Percentiles rank a stretch among this genome's conserved stretches.
Conservation (phyloP, 2,113 vertebrate genomes). For the Caretta caretta region DNA sequence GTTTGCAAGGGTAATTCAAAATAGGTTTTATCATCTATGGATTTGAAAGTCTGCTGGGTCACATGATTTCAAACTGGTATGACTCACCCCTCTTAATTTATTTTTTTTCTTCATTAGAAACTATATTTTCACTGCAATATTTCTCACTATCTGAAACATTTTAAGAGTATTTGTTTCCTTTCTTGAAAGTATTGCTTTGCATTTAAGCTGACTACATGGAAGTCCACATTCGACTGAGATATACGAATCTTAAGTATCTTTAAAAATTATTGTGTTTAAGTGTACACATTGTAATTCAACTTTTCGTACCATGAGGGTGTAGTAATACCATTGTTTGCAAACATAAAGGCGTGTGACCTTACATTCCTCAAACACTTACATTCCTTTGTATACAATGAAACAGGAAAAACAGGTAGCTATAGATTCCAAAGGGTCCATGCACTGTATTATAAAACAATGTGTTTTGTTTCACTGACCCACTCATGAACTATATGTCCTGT, state of each 20-base stretch:
- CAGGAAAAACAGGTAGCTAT: constrained; percentile 40
- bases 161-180: background rate
- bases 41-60: constrained; percentile 16
- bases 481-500: background rate
- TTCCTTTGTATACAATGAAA: constrained; percentile 28
- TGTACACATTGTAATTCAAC: background rate
- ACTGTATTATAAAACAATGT: constrained; percentile 64
- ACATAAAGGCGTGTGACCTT: constrained; percentile 52
- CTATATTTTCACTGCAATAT: background rate
- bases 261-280: background rate
- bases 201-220: background rate
- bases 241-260: background rate
- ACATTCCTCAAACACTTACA: constrained; percentile 4
- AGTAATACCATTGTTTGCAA: constrained; percentile 46
- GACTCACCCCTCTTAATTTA: background rate
- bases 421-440: constrained; percentile 64
- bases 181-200: background rate
- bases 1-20: background rate
- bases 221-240: background rate
- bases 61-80: background rate
- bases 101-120: constrained; percentile 23
- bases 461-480: constrained; percentile 39
- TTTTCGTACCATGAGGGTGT: background rate
- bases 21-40: background rate
- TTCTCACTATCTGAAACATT: rapidly evolving